Conservation (phyloP, 2,113 vertebrate species). For the Sitta europaea region DNA sequence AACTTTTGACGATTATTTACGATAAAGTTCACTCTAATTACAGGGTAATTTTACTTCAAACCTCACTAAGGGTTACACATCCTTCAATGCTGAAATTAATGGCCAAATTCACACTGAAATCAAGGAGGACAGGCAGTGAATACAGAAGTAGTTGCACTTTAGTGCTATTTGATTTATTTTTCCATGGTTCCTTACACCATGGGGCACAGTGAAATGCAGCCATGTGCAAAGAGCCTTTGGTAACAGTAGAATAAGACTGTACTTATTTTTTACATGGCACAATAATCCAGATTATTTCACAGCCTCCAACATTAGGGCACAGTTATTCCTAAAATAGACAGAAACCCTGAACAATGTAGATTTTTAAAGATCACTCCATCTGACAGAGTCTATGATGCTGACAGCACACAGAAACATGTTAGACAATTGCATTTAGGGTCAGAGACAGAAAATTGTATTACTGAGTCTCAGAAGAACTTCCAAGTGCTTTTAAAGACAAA, state of each 20-base stretch:
- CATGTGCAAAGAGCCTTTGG: not conserved
- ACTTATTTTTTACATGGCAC: not conserved
- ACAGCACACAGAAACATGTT: constrained; percentile 2
- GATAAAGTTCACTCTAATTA: not conserved
- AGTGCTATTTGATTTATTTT: not conserved
- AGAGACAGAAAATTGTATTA: not conserved
- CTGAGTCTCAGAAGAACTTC: not conserved
- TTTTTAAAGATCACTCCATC: not conserved
- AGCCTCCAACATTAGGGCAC: not conserved
- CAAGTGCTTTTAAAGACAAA: not conserved
- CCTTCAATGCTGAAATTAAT: not conserved
- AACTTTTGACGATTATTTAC: not conserved
- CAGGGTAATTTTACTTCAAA: not conserved
- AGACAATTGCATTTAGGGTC: not conserved
- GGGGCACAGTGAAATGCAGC: not conserved
- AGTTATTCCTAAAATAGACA: not conserved
- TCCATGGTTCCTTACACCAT: not conserved
- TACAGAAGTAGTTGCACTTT: not conserved
- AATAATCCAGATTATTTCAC: not conserved
- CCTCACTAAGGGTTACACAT: not conserved
- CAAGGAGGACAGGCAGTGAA: not conserved
- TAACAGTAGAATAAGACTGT: not conserved
- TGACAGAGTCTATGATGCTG: not conserved
- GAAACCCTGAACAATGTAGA: not conserved
- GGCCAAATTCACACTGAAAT: not conserved